Percentiles rank a stretch among this genome's conserved stretches.
Conservation (phyloP, 1,140 invertebrate genomes). For the Hermetia illucens region DNA sequence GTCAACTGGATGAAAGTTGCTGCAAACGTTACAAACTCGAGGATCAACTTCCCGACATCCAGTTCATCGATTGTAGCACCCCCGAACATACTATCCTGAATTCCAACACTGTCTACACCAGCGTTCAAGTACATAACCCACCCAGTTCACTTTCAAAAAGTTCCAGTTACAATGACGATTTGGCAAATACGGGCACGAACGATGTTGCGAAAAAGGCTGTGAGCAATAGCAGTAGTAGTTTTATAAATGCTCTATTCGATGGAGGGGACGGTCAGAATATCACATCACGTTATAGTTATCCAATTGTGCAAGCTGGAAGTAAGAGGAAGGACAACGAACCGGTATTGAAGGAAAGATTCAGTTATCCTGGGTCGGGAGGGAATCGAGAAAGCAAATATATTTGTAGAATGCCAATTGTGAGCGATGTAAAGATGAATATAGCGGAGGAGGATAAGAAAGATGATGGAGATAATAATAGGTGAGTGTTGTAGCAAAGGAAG, state of each 20-base stretch:
- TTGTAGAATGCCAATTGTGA: not conserved
- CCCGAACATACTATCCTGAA: conserved; percentile 32
- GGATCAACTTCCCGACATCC: conserved; percentile 44
- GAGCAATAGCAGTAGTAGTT: no score
- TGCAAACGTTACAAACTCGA: conserved; percentile 43
- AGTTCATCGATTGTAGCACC: conserved; percentile 47
- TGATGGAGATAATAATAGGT: not conserved
- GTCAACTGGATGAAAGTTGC: conserved; percentile 28
- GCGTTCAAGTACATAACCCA: conserved; percentile 25
- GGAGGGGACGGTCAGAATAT: not conserved
- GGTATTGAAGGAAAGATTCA: conserved; percentile 25
- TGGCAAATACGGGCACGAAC: conserved; percentile 3
- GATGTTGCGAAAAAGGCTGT: conserved; percentile 6
- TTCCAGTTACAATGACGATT: not conserved
- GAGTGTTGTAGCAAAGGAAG: not conserved
- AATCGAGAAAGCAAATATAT: conserved; percentile 1
- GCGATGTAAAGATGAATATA: conserved; percentile 2
- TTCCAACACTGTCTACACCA: conserved; percentile 11
- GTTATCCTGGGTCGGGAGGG: conserved; percentile 21
- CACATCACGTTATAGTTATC: conserved; percentile 23
- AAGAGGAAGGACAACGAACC: conserved; percentile 21
- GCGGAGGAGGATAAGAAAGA: not conserved
- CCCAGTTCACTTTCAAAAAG: not conserved
- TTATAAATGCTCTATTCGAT: not conserved
- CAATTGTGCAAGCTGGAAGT: conserved; percentile 22